These are phyloP conservation scores for Nipponacmea schrenckii DNA, from an alignment of 2,888 invertebrate species.

Conservation along the genomic window DNA sequence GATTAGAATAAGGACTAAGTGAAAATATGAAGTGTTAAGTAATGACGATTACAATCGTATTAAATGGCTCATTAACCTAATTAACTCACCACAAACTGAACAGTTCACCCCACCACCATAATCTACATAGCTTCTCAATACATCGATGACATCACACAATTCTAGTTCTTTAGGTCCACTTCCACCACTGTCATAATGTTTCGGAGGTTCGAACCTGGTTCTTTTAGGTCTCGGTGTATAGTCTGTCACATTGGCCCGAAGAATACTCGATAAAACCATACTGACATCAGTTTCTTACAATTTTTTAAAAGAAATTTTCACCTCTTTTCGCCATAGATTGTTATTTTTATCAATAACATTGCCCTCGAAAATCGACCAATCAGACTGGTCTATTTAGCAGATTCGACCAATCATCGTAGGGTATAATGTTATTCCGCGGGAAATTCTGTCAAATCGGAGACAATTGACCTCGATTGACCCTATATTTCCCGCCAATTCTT, in stretches of 20 bases:
- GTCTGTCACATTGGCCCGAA: slow-evolving; percentile 24
- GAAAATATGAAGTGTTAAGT: too few relatives aligned
- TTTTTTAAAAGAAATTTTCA: background rate
- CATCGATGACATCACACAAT: slow-evolving; percentile 47
- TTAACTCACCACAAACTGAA: slow-evolving; percentile 52
- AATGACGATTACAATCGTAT: too few relatives aligned
- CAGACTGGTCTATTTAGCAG: background rate
- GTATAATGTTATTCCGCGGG: background rate
- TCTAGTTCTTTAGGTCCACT: slow-evolving; percentile 44
- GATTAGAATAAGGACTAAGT: too few relatives aligned
- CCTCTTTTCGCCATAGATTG: background rate
- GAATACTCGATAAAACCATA: background rate
- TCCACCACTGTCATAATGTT: slow-evolving; percentile 40
- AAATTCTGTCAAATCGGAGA: background rate
- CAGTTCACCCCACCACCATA: slow-evolving; percentile 61
- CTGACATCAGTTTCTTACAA: background rate
- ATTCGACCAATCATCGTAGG: background rate
- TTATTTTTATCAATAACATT: background rate
- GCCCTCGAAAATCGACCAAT: background rate
- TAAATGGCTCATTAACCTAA: too few relatives aligned
- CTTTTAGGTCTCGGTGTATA: slow-evolving; percentile 38
- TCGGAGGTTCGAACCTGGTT: slow-evolving; percentile 35
- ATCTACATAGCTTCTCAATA: slow-evolving; percentile 47
- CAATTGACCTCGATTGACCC: background rate
- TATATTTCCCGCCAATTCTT: background rate